Conservation (phyloP, 1,140 invertebrate species). For the Zeugodacus cucurbitae region DNA sequence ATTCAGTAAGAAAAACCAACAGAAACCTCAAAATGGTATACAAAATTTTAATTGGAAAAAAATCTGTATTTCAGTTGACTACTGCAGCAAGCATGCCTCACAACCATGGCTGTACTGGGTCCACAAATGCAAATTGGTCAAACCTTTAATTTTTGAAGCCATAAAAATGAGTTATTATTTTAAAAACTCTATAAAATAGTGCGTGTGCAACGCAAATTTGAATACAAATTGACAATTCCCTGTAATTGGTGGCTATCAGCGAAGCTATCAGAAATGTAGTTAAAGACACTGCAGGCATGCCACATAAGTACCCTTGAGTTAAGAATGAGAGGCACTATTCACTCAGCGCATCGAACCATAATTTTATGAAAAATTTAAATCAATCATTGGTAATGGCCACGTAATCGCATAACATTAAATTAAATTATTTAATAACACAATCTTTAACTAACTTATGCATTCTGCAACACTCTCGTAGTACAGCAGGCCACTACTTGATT, state of each 20-base stretch:
- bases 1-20: no score
- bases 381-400: conserved; percentile 3
- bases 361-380: conserved; percentile 29
- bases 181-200: no score
- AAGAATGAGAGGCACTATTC: no score
- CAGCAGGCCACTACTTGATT: not conserved
- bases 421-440: conserved; percentile 38
- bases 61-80: no score
- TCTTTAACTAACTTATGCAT: not conserved
- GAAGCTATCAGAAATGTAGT: not conserved
- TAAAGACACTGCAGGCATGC: not conserved
- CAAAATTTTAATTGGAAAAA: no score
- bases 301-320: not conserved
- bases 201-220: no score
- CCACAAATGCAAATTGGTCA: no score
- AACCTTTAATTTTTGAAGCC: not conserved
- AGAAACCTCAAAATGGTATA: no score
- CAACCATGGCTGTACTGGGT: no score
- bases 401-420: conserved; percentile 30
- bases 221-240: not conserved
- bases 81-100: no score
- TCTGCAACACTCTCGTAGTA: not conserved
- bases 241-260: not conserved
- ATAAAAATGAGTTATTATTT: not conserved
- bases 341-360: not conserved